Base-by-base conservation (phyloP, 2,888 invertebrate species). In the Rhamnusium bicolor region DNA sequence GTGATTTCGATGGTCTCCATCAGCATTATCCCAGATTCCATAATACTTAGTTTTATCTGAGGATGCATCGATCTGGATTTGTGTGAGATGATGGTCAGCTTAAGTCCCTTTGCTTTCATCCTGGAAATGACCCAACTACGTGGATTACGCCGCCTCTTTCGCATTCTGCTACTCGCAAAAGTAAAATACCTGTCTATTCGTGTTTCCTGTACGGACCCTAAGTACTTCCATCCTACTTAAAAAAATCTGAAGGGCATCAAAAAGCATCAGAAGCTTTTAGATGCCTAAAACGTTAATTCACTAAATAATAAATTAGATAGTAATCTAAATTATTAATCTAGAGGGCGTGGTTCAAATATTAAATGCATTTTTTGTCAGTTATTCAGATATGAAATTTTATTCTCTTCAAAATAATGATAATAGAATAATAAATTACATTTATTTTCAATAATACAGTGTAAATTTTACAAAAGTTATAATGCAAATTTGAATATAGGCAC, bases 41-140 rank as follows among this genome's bases (percentile, higher is more conserved):
- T 85, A 85, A 85, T 85, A 85, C 86, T 86, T 85, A 85, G 81
- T 83, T 83, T 84, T 84, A 85, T 84, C 84, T 83, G 74, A 78
- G 80, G 83, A 83, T 83, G 84, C 83, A 84, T 85, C 84, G 83
- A 84, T 83, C 82, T 81, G 85, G 84, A 84, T 84, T 82, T 73
- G 75, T 78, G 76, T 77, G 77, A 80, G 79, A 80, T 81, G 83
- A 83, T 83, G 86, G 85, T 84, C 85, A 85, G 86, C 85, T 86
- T 85, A 85, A 75, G 81, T 78, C 80, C 78, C 80, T 75, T 73
- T 71, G 73, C 74, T 71, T 77, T 79, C 77, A 73, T 72, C 75
- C 77, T 61, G 66, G 63, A 68, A 77, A 77, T 72, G 75, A 73
- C 71, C 77, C 68, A 71, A 76, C 71, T 68, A 74, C 71, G 71